These are phyloP conservation scores for Ruditapes philippinarum DNA, from an alignment of 1,140 invertebrate species.

Conservation along the genomic window DNA sequence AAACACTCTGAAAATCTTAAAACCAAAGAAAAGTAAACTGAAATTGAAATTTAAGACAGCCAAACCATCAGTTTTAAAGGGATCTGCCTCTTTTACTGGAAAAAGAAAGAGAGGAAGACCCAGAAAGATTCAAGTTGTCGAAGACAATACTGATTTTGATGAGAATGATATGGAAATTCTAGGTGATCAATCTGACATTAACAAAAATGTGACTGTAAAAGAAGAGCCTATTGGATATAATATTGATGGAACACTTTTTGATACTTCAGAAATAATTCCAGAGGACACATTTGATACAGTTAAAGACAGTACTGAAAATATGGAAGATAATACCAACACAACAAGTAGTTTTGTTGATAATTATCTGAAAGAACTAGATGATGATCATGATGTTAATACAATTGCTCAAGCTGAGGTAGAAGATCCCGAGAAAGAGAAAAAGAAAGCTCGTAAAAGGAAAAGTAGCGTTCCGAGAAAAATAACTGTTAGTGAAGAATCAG, in stretches of 20 bases:
- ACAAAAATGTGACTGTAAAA: background rate
- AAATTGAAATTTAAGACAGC: background rate
- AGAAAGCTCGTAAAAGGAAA: conserved; percentile 26
- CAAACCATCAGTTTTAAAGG: background rate
- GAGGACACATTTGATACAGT: background rate
- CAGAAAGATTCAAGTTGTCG: background rate
- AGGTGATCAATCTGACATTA: background rate
- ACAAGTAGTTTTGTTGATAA: conserved; percentile 10
- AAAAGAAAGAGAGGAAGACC: conserved; percentile 53
- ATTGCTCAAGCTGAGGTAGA: conserved; percentile 24
- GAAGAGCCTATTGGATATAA: conserved; percentile 1
- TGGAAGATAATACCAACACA: background rate
- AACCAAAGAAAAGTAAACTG: background rate
- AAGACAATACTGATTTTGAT: background rate
- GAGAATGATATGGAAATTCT: background rate
- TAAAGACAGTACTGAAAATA: background rate
- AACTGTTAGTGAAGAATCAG: background rate
- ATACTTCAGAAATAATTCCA: background rate
- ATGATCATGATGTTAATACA: background rate
- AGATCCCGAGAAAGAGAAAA: background rate
- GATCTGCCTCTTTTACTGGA: background rate
- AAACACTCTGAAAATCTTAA: background rate
- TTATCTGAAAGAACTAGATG: conserved; percentile 15
- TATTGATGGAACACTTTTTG: background rate
- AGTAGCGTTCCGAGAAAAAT: conserved; percentile 45